These are phyloP conservation scores for Stictocephala bisonia DNA, from an alignment of 2,888 invertebrate genomes.

Conservation along the genomic window DNA sequence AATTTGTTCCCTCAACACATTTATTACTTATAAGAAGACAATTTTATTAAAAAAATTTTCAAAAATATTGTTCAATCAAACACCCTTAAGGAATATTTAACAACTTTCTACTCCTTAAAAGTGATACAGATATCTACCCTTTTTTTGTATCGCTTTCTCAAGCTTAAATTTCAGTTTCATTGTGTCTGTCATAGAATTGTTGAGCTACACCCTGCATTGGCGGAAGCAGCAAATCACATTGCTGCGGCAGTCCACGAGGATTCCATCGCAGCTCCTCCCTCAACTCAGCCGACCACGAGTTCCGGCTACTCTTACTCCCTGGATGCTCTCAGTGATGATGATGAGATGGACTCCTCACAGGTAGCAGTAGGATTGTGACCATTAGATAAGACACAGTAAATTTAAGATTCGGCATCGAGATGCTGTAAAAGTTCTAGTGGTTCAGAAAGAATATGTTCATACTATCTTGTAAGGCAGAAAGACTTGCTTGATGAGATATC, in stretches of 20 bases:
- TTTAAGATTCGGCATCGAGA: background rate
- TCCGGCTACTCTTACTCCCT: slow-evolving; percentile 68
- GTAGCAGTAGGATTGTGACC: slow-evolving; percentile 49
- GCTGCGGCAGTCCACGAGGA: slow-evolving; percentile 69
- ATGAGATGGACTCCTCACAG: slow-evolving; percentile 68
- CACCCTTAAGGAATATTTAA: too few species aligned
- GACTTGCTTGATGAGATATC: too few species aligned
- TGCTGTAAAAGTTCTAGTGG: background rate
- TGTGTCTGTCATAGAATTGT: slow-evolving; percentile 70
- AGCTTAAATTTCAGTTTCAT: too few species aligned
- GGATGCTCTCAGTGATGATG: slow-evolving; percentile 69
- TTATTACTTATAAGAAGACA: too few species aligned
- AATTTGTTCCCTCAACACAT: too few species aligned
- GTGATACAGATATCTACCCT: too few species aligned
- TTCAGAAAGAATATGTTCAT: background rate
- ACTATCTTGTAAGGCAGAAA: too few species aligned
- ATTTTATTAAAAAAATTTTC: too few species aligned
- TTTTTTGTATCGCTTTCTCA: too few species aligned
- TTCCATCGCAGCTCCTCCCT: slow-evolving; percentile 59
- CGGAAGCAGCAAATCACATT: slow-evolving; percentile 76
- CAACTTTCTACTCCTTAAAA: too few species aligned
- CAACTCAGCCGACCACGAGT: slow-evolving; percentile 58
- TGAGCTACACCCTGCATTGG: slow-evolving; percentile 76
- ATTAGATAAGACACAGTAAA: background rate
- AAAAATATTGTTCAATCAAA: too few species aligned